phyloP scores from a whole-genome alignment of 2,113 vertebrate species.

The Chlamydotis undulata region DNA sequence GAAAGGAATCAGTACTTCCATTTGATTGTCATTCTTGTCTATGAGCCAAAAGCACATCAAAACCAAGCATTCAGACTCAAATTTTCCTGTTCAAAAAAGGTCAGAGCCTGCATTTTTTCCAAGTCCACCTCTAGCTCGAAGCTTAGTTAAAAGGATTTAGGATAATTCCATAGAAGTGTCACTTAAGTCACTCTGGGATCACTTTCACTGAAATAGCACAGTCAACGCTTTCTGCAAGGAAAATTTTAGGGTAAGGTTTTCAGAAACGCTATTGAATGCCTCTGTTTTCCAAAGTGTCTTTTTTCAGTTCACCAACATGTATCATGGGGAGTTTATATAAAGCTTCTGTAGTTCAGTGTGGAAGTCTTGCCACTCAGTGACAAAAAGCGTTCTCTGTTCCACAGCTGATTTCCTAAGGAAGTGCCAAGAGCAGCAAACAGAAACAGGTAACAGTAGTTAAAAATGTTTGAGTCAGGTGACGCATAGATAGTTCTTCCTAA shows the following conservation, averaged over 20 bases:
- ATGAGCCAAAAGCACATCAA: not conserved
- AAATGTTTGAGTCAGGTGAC: not conserved
- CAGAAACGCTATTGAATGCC: not conserved
- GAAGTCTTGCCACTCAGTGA: not conserved
- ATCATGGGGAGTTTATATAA: not conserved
- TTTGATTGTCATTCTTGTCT: not conserved
- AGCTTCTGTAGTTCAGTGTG: not conserved
- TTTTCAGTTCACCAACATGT: not conserved
- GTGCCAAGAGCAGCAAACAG: not conserved
- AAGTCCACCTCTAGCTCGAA: not conserved
- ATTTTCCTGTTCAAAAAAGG: not conserved
- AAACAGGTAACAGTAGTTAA: not conserved
- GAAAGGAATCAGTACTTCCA: not conserved
- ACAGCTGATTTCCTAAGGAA: not conserved
- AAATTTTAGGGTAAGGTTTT: not conserved
- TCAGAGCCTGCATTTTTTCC: not conserved
- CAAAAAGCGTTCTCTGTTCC: not conserved
- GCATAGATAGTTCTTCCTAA: not conserved
- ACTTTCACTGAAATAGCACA: not conserved
- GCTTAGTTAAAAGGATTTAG: not conserved
- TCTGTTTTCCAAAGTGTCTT: not conserved
- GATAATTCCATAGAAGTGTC: not conserved
- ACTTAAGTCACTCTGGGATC: not conserved
- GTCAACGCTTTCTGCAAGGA: too few relatives aligned
- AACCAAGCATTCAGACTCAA: not conserved